These are phyloP conservation scores for Orgyia antiqua DNA, from an alignment of 2,888 invertebrate species.

Conservation along the genomic window DNA sequence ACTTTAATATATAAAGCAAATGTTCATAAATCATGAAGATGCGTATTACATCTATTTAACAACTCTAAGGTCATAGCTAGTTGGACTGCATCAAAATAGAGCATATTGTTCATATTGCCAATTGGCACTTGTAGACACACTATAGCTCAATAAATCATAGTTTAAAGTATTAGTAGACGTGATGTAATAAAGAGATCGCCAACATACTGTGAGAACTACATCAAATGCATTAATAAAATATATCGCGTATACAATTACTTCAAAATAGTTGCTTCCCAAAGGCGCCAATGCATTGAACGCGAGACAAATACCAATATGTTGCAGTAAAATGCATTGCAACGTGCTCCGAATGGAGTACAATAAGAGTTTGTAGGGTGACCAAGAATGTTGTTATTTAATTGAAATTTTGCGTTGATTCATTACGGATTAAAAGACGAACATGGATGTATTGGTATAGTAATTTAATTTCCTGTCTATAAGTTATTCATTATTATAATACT, in stretches of 20 bases:
- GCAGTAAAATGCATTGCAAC: conserved; percentile 34
- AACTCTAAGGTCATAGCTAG: too few species aligned
- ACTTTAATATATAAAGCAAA: too few species aligned
- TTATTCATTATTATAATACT: too few species aligned
- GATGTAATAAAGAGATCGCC: conserved; percentile 19
- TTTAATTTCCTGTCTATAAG: too few species aligned
- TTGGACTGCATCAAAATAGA: too few species aligned
- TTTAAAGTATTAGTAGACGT: conserved; percentile 22
- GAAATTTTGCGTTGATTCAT: too few species aligned
- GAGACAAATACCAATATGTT: conserved; percentile 49
- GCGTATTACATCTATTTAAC: too few species aligned
- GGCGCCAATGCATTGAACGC: conserved; percentile 52
- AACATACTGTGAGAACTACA: conserved; percentile 38
- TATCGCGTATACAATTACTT: conserved; percentile 44
- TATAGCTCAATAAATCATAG: conserved; percentile 17
- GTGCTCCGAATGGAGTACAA: conserved; percentile 26
- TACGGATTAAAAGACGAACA: too few species aligned
- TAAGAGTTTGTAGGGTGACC: conserved; percentile 15
- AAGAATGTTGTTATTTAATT: conserved; percentile 1
- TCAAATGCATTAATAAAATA: conserved; percentile 47
- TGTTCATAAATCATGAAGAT: too few species aligned
- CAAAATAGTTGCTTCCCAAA: conserved; percentile 37
- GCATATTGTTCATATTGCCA: conserved; percentile 4
- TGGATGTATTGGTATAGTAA: too few species aligned
- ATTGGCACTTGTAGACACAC: conserved; percentile 6